Percentiles rank a stretch among this genome's conserved stretches.
phyloP scores from a whole-genome alignment of 1,140 invertebrate genomes.

The Macrobrachium nipponense region DNA sequence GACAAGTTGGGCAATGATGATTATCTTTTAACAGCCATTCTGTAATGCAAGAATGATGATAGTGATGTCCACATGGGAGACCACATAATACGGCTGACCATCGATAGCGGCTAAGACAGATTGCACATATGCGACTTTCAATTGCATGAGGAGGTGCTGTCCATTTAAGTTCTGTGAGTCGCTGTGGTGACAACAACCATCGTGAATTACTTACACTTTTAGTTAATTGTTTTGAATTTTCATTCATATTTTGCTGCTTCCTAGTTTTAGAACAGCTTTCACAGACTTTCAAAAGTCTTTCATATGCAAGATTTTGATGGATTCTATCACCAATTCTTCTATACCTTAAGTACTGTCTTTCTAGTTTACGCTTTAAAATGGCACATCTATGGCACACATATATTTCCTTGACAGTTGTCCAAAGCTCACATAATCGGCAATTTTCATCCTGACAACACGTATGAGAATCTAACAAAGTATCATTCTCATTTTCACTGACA shows the following conservation, averaged over 20 bases:
- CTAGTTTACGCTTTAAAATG: constrained; percentile 50
- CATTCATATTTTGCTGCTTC: constrained; percentile 35
- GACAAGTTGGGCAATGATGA: constrained; percentile 54
- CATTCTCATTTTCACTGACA: constrained; percentile 54
- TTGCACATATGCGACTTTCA: constrained; percentile 54
- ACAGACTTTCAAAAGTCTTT: constrained; percentile 45
- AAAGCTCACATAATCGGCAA: constrained; percentile 37
- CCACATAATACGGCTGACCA: constrained; percentile 54
- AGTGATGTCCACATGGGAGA: constrained; percentile 53
- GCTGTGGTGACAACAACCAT: constrained; percentile 51
- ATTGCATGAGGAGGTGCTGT: constrained; percentile 48
- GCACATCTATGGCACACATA: constrained; percentile 55
- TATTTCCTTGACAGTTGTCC: constrained; percentile 52
- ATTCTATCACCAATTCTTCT: constrained; percentile 15
- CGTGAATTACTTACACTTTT: constrained; percentile 20
- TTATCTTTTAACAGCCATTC: constrained; percentile 56
- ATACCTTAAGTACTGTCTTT: constrained; percentile 45
- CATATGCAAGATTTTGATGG: constrained; percentile 41
- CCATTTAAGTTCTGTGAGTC: constrained; percentile 54
- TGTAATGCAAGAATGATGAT: constrained; percentile 50
- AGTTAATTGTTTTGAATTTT: constrained; percentile 15
- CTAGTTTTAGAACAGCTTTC: constrained; percentile 49
- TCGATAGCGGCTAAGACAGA: constrained; percentile 47
- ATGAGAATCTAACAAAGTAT: constrained; percentile 42
- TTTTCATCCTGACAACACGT: constrained; percentile 63